Evolutionary conservation across 1,140 invertebrate genomes (phyloP), one percentile per base, ranked within the genome.

Genomic region (Aphidius ervi): DNA sequence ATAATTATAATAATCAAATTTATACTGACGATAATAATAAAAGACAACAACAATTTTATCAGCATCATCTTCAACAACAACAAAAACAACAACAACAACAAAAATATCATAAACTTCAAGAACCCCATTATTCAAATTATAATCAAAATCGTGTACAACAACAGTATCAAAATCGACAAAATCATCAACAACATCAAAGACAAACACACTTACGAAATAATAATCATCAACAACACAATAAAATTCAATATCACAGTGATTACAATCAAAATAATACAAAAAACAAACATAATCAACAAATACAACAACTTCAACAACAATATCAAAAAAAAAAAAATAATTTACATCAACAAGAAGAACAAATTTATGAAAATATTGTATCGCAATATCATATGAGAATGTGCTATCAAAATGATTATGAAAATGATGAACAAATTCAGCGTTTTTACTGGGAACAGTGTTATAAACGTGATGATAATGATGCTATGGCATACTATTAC

Each of bases 401-500:
- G 77, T 79, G 78, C 58, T 80, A 80, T 46, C 77, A 80, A 39
- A 80, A 80, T 58, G 78, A 80, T 61, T 80, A 80, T 50, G 78
- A 79, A 56, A 80, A 80, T 57, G 78, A 80, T 62, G 77, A 79
- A 58, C 76, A 80, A 56, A 80, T 80, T 39, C 78, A 80, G 58
- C 68, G 75, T 37, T 80, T 80, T 45, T 80, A 80, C 49, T 80
- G 78, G 78, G 77, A 80, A 57, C 78, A 80, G 65, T 80, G 77
- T 64, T 79, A 79, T 46, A 67, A 72, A 16, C 68, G 72, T 9
- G 69, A 76, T 50, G 73, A 78, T 60, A 71, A 65, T 46, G 76
- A 80, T 55, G 74, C 77, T 31, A 75, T 76, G 5, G 76, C 77
- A 0, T 80, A 79, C 60, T 80, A 80, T 66, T 80, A 80, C 56